Evolutionary conservation across 2,797 vertebrate genomes (phyloP).

Genomic region (Enteromius unitaeniatus): DNA sequence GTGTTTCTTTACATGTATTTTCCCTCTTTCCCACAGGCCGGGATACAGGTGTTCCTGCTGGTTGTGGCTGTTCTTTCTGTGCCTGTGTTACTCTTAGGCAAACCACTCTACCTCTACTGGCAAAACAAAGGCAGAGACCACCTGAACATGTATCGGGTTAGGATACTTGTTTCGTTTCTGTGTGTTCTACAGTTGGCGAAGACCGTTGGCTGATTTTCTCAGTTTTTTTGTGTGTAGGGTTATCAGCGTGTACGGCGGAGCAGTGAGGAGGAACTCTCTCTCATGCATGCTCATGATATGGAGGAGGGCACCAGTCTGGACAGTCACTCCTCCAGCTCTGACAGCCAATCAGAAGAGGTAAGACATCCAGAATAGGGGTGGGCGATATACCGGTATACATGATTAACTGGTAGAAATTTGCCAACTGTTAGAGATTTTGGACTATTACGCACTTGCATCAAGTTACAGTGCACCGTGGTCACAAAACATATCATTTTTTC

Average conservation of each 20-base stretch:
- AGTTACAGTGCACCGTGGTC: background rate
- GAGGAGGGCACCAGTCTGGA: slow-evolving; percentile 84
- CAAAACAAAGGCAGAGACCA: slow-evolving; percentile 82
- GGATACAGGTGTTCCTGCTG: slow-evolving; percentile 86
- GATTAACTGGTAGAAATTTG: background rate
- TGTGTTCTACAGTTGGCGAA: background rate
- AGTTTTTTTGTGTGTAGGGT: slow-evolving; percentile 70
- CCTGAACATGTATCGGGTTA: slow-evolving; percentile 86
- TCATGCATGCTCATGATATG: slow-evolving; percentile 85
- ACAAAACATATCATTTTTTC: background rate
- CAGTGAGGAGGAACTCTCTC: slow-evolving; percentile 91
- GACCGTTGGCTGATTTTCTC: background rate
- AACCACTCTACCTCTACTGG: slow-evolving; percentile 94
- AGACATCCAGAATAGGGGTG: slow-evolving; percentile 23
- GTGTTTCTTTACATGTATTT: slow-evolving; percentile 2
- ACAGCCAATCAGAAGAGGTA: slow-evolving; percentile 83
- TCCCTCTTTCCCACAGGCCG: slow-evolving; percentile 71
- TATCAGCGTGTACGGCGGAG: slow-evolving; percentile 89
- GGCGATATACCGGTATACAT: background rate
- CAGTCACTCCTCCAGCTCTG: slow-evolving; percentile 78
- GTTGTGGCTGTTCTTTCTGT: slow-evolving; percentile 85
- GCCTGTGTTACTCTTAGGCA: slow-evolving; percentile 91
- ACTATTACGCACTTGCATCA: background rate
- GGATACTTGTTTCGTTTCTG: slow-evolving; percentile 48
- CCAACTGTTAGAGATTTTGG: background rate